Percentiles rank a stretch among this genome's conserved stretches.
Evolutionary conservation across 2,888 invertebrate species (phyloP).

Genomic region (Spilarctia lutea): DNA sequence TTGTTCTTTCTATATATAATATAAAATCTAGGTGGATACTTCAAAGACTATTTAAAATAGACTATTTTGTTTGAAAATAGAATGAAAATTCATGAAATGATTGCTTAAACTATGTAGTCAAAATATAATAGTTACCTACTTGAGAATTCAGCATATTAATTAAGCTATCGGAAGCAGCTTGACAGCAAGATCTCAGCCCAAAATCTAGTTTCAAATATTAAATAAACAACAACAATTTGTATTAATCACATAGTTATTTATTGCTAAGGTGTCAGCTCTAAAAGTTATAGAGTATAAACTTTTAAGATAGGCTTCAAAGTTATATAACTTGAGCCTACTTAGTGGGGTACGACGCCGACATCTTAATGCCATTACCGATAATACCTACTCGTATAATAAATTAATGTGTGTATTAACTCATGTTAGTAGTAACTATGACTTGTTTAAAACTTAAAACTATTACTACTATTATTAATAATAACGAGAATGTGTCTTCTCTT

Average conservation of each 20-base stretch:
- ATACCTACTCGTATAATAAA: background rate
- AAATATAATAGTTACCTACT: conserved; percentile 49
- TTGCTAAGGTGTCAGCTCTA: background rate
- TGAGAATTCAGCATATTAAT: conserved; percentile 68
- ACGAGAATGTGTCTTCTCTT: too few relatives aligned
- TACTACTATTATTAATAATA: too few relatives aligned
- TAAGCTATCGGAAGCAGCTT: conserved; percentile 63
- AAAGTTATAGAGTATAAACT: background rate
- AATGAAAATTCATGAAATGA: conserved; percentile 45
- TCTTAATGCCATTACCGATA: background rate
- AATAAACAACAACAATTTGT: conserved; percentile 47
- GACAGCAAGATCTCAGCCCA: conserved; percentile 52
- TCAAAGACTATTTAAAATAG: conserved; percentile 22
- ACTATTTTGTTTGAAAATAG: conserved; percentile 28
- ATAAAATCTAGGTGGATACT: background rate
- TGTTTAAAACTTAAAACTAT: background rate
- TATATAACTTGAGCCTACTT: background rate
- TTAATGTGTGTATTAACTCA: background rate
- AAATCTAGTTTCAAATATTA: conserved; percentile 42
- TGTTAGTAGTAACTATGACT: background rate
- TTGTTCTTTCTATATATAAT: background rate
- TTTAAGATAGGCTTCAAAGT: background rate
- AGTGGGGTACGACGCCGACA: background rate
- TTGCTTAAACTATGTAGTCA: conserved; percentile 65
- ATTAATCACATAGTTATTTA: background rate